A percentile compares a stretch with the other conserved stretches of the same genome.
phyloP scores from a whole-genome alignment of 2,113 vertebrate genomes.

The Cnemophilus loriae region DNA sequence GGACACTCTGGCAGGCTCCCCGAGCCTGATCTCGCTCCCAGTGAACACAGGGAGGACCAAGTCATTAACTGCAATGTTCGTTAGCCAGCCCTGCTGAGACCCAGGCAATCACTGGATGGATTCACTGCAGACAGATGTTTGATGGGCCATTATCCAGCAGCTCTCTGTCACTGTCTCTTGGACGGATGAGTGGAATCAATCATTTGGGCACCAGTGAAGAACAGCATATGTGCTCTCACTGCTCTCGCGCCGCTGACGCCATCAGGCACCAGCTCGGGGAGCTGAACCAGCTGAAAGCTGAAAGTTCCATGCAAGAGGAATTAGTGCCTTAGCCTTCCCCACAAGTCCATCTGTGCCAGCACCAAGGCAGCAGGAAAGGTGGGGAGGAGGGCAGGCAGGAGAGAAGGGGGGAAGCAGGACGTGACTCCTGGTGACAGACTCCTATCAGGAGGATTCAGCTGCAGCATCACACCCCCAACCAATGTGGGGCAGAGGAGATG shows the following conservation, averaged over 20 bases:
- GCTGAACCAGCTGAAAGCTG: not conserved
- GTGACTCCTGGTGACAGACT: not conserved
- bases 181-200: conserved; percentile 20
- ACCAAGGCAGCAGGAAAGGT: not conserved
- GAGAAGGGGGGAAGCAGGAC: not conserved
- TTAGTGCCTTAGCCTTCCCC: not conserved
- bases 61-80: not conserved
- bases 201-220: not conserved
- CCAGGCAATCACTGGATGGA: not conserved
- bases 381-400: not conserved
- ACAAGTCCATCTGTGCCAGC: not conserved
- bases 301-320: not conserved
- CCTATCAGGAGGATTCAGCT: not conserved
- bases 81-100: not conserved
- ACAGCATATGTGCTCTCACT: not conserved
- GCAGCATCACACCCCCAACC: not conserved
- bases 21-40: not conserved
- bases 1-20: not conserved
- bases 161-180: not conserved
- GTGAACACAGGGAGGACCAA: not conserved
- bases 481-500: not conserved
- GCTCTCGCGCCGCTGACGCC: accelerated
- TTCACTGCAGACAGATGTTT: not conserved
- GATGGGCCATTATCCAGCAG: not conserved
- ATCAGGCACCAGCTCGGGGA: not conserved